phyloP scores from a whole-genome alignment of 2,113 vertebrate species.

The Dicaeum eximium region DNA sequence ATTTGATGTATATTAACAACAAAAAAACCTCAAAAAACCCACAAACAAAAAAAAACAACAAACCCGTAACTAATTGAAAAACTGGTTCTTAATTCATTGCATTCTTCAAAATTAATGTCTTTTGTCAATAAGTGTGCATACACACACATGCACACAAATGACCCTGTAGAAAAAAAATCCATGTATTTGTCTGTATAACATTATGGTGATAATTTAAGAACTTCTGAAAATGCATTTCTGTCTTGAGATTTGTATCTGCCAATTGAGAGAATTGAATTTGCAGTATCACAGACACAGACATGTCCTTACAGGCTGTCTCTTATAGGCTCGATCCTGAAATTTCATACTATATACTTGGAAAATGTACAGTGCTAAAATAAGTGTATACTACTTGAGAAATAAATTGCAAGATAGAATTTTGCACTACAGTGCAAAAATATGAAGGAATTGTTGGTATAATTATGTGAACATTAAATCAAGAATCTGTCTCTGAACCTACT shows the following conservation, averaged over 20 bases:
- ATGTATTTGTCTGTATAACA: not conserved
- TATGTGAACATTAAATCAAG: not conserved
- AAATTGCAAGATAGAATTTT: not conserved
- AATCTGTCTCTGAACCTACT: not conserved
- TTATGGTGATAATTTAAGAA: not conserved
- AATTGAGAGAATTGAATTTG: not conserved
- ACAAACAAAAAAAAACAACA: no score
- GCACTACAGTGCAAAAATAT: not conserved
- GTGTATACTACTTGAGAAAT: not conserved
- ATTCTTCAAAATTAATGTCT: not conserved
- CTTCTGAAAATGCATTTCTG: not conserved
- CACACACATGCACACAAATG: not conserved
- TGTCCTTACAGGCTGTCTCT: not conserved
- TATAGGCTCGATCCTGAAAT: not conserved
- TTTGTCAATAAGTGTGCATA: not conserved
- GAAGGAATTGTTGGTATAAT: not conserved
- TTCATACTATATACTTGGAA: not conserved
- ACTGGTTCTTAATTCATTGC: not conserved
- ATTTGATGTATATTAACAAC: not conserved
- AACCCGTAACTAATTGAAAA: not conserved
- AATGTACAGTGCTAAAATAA: not conserved
- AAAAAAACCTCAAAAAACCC: no score
- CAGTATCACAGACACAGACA: not conserved
- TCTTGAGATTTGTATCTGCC: not conserved
- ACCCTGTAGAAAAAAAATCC: not conserved